Percentiles rank a stretch among this genome's conserved stretches.
phyloP scores from a whole-genome alignment of 92 coral and sea anemone genomes.

The Zoanthus sociatus region DNA sequence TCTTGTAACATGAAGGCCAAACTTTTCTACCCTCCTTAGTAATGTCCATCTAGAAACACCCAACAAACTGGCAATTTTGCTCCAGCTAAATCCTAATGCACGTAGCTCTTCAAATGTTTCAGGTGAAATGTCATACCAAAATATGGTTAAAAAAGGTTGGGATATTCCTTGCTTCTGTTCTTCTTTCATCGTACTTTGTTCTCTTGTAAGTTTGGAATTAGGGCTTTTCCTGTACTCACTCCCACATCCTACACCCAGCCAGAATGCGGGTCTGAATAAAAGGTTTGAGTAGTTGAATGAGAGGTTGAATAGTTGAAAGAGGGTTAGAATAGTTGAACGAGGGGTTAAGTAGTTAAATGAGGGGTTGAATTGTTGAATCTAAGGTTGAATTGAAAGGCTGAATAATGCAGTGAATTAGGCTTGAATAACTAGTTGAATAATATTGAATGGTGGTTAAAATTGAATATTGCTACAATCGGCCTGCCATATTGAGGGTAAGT shows the following conservation, averaged over 20 bases:
- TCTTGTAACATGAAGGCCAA: background rate
- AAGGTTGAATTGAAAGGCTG: too few relatives aligned
- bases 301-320: background rate
- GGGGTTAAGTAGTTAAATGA: background rate
- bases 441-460: too few relatives aligned
- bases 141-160: conserved; percentile 29
- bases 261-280: background rate
- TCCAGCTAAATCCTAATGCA: conserved; percentile 8
- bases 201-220: conserved; percentile 15
- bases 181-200: conserved; percentile 45
- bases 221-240: conserved; percentile 28
- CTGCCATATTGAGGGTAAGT: too few relatives aligned
- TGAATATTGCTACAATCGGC: too few relatives aligned
- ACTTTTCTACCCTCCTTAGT: background rate
- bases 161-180: conserved; percentile 25
- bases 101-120: background rate
- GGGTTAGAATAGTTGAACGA: background rate
- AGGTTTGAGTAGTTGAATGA: background rate
- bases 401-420: too few relatives aligned
- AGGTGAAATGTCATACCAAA: conserved; percentile 1
- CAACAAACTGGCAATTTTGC: background rate
- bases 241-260: background rate
- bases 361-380: too few relatives aligned
- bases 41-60: conserved; percentile 19
- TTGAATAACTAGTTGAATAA: too few relatives aligned